Evolutionary conservation across 2,888 invertebrate species (phyloP), one percentile per base, ranked within the genome.

Genomic region (Drosophila percnosoma): DNA sequence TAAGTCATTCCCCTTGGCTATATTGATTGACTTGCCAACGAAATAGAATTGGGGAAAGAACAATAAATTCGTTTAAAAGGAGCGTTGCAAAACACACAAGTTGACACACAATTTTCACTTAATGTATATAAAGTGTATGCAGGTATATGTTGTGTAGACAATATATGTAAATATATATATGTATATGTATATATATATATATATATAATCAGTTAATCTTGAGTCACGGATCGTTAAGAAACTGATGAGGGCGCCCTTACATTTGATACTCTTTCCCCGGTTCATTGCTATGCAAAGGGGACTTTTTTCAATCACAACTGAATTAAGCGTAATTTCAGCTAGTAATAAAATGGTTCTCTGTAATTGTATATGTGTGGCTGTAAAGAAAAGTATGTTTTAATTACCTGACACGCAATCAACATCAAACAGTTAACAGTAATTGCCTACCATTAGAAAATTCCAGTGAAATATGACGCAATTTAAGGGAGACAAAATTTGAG

Each of bases 181-280:
- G 24, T 24, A 24, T 15, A 48, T 24, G 24, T 45, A 31, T 61
- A 2, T 33, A 21, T 27, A 24, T 24, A 48, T 45, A 31, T 61
- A 49, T 58, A 74, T 54, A 54, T 65, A 73, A 78, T 78, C 72
- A 59, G 48, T n/a, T 38, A 55, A 78, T 78, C 76, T 78, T 42
- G 78, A 80, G 76, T 78, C 76, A 80, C 64, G 64, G 55, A 45
- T 49, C 38, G 62, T 13, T 55, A 42, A 59, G 61, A 49, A 48
- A 42, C 45, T 36, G 67, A 59, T 75, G 70, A 65, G 63, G 70
- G 70, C 63, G 45, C 34, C 24, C 36, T 18, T 38, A 33, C 13
- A 24, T 24, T 13, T 13, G 62, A 74, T 69, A 69, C 62, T 45
- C 75, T 77, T 42, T 11, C 42, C 38, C n/a, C 11, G n/a, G 7